Conservation (phyloP, 1,140 invertebrate species). For the Hormaphis cornu region DNA sequence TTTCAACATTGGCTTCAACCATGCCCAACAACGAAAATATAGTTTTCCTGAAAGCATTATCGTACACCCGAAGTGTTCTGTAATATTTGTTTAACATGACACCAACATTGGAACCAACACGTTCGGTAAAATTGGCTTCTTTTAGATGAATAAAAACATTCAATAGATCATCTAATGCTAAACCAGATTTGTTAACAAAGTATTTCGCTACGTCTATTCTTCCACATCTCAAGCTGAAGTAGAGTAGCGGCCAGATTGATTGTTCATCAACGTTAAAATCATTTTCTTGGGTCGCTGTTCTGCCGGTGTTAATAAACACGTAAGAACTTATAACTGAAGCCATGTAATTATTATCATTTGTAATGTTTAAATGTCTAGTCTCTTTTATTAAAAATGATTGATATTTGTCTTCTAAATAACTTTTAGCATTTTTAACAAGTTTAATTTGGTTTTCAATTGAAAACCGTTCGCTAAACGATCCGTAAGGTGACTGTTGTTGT, state of each 20-base stretch:
- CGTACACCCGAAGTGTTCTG: neutral
- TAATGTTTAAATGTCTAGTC: constrained; percentile 6
- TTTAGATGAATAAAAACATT: constrained; percentile 1
- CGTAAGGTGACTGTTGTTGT: neutral
- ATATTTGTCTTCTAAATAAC: constrained; percentile 14
- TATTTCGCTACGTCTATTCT: constrained; percentile 1
- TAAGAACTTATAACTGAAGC: neutral
- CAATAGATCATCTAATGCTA: neutral
- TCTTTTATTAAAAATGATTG: constrained; percentile 13
- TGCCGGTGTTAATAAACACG: neutral
- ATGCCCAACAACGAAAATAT: constrained; percentile 13
- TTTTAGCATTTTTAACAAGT: constrained; percentile 19
- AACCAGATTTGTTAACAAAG: constrained; percentile 1
- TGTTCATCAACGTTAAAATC: constrained; percentile 9
- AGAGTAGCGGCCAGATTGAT: constrained; percentile 8
- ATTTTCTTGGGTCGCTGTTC: neutral
- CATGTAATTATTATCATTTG: neutral
- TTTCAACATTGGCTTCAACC: constrained; percentile 10
- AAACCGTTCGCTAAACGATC: constrained; percentile 5
- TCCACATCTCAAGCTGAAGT: constrained; percentile 4
- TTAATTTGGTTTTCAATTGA: constrained; percentile 5
- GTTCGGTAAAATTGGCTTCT: neutral
- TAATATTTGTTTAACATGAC: constrained; percentile 5
- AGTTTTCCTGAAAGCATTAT: constrained; percentile 14
- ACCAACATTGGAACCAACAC: neutral